Conservation (phyloP, 2,113 vertebrate genomes). For the Hippocampus abdominalis region DNA sequence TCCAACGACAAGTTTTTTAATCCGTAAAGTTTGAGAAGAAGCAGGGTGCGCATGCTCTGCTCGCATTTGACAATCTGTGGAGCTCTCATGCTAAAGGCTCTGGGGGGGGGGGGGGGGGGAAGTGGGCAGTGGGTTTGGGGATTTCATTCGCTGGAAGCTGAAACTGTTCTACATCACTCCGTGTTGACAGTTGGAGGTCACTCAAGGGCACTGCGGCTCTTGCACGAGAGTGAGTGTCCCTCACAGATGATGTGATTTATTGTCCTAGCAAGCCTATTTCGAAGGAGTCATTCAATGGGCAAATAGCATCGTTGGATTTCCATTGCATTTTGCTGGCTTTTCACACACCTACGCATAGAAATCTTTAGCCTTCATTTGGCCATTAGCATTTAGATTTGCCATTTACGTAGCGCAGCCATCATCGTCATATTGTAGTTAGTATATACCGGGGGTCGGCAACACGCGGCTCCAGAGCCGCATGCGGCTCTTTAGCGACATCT, state of each 20-base stretch:
- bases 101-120: neutral
- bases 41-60: neutral
- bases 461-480: too few relatives aligned
- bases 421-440: too few relatives aligned
- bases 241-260: neutral
- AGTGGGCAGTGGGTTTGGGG: neutral
- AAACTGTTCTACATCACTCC: constrained; percentile 18
- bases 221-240: neutral
- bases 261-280: neutral
- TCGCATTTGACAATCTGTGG: neutral
- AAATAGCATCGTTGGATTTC: neutral
- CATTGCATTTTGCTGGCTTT: neutral
- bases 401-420: neutral
- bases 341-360: neutral
- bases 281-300: neutral
- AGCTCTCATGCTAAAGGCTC: constrained; percentile 1
- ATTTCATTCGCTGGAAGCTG: constrained; percentile 19
- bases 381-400: neutral
- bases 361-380: neutral
- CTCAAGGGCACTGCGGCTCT: constrained; percentile 15
- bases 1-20: neutral
- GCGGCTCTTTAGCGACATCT: too few relatives aligned
- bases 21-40: neutral
- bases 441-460: too few relatives aligned
- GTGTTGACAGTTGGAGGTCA: constrained; percentile 25